phyloP scores from a whole-genome alignment of 2,888 invertebrate genomes.

The Pterostichus madidus region DNA sequence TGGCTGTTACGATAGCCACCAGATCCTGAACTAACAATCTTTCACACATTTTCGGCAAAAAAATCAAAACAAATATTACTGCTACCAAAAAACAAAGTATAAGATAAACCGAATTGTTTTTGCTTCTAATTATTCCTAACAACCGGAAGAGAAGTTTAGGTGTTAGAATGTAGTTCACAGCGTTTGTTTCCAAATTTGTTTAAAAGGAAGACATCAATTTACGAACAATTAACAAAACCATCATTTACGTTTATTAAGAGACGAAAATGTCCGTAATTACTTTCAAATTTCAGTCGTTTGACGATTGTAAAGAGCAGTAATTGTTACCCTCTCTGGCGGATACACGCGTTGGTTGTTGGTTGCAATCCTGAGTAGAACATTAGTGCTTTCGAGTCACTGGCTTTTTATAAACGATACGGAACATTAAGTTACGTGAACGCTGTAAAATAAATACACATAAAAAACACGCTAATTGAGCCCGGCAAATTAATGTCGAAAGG shows the following conservation, averaged over 20 bases:
- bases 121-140: slow-evolving; percentile 25
- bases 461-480: slow-evolving; percentile 58
- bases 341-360: background rate
- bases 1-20: background rate
- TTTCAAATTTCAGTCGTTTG: slow-evolving; percentile 42
- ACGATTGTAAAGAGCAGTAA: slow-evolving; percentile 30
- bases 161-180: slow-evolving; percentile 49
- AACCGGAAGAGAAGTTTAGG: slow-evolving; percentile 43
- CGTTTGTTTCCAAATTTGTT: slow-evolving; percentile 45
- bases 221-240: slow-evolving; percentile 55
- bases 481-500: slow-evolving; percentile 61
- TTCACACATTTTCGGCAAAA: slow-evolving; percentile 17
- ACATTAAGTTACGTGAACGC: slow-evolving; percentile 55
- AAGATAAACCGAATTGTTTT: slow-evolving; percentile 33
- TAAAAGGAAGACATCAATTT: slow-evolving; percentile 60
- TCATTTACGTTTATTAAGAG: slow-evolving; percentile 55
- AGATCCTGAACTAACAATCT: slow-evolving; percentile 29
- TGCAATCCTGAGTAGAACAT: background rate
- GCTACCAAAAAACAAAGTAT: background rate
- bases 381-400: slow-evolving; percentile 44
- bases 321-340: slow-evolving; percentile 25
- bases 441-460: slow-evolving; percentile 62
- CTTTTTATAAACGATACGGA: slow-evolving; percentile 55
- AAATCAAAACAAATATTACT: background rate
- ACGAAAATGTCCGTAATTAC: slow-evolving; percentile 51